A percentile compares a stretch with the other conserved stretches of the same genome.
Conservation (phyloP, 2,113 vertebrate genomes). For the Laticauda colubrina region DNA sequence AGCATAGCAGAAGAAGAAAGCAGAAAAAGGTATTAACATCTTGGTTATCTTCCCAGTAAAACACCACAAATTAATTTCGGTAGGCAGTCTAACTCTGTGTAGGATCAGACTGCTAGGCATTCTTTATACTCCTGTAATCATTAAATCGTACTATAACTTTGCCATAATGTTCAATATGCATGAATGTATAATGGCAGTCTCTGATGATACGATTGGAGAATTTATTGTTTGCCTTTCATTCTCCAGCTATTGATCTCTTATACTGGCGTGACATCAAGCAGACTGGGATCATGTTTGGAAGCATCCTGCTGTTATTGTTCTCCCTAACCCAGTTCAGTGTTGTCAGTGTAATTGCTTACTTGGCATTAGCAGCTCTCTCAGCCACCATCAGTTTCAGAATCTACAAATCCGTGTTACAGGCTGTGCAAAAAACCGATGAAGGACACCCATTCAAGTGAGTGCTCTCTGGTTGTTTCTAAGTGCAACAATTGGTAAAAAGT, state of each 20-base stretch:
- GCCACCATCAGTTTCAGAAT: slow-evolving; percentile 99
- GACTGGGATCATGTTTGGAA: slow-evolving; percentile 90
- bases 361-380: slow-evolving; percentile 91
- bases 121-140: not conserved
- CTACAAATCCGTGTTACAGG: slow-evolving; percentile 98
- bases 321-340: slow-evolving; percentile 99
- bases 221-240: not conserved
- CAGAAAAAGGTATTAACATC: not conserved
- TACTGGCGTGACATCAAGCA: slow-evolving; percentile 98
- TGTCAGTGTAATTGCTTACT: slow-evolving; percentile 93
- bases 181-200: fast-evolving
- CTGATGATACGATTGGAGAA: fast-evolving
- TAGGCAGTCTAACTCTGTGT: not conserved
- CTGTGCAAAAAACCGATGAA: slow-evolving; percentile 97
- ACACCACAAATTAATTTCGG: not conserved
- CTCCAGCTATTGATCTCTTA: slow-evolving; percentile 89
- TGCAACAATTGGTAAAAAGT: not conserved
- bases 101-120: not conserved
- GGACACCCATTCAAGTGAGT: slow-evolving; percentile 98
- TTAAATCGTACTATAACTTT: not conserved
- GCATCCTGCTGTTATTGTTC: slow-evolving; percentile 92
- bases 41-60: not conserved
- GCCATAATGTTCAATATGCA: fast-evolving
- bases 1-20: not conserved
- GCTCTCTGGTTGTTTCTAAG: not conserved